phyloP scores from a whole-genome alignment of 2,888 invertebrate species.

The Sarcophaga subvicina region DNA sequence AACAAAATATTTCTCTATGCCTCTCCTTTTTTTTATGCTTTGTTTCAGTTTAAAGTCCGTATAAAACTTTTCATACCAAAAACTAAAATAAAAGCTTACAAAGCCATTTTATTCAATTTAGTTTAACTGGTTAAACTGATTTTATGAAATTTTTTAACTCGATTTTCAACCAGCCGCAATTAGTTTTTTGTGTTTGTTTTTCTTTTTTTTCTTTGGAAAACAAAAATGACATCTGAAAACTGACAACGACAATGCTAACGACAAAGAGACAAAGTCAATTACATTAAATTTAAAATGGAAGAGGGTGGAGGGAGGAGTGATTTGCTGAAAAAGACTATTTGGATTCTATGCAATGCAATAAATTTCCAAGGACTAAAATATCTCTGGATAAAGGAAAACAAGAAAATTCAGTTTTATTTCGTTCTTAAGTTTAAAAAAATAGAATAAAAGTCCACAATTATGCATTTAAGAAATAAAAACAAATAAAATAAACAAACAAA shows the following conservation, averaged over 20 bases:
- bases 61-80: slow-evolving; percentile 18
- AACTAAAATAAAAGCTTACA: background rate
- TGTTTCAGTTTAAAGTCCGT: background rate
- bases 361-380: background rate
- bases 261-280: slow-evolving; percentile 55
- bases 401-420: slow-evolving; percentile 26
- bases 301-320: background rate
- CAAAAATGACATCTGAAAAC: background rate
- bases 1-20: background rate
- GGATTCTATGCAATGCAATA: background rate
- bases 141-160: slow-evolving; percentile 41
- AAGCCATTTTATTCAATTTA: slow-evolving; percentile 47
- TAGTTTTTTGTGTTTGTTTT: slow-evolving; percentile 19
- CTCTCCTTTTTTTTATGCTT: background rate
- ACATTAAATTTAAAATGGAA: slow-evolving; percentile 14
- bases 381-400: background rate
- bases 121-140: slow-evolving; percentile 47
- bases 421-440: slow-evolving; percentile 5
- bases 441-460: slow-evolving; percentile 21
- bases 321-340: too few relatives aligned
- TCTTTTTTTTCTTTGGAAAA: background rate
- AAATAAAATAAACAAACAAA: background rate
- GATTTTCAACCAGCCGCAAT: slow-evolving; percentile 45
- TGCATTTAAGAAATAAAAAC: slow-evolving; percentile 7
- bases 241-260: background rate